phyloP scores from a whole-genome alignment of 2,888 invertebrate species.

The Volucella inanis region DNA sequence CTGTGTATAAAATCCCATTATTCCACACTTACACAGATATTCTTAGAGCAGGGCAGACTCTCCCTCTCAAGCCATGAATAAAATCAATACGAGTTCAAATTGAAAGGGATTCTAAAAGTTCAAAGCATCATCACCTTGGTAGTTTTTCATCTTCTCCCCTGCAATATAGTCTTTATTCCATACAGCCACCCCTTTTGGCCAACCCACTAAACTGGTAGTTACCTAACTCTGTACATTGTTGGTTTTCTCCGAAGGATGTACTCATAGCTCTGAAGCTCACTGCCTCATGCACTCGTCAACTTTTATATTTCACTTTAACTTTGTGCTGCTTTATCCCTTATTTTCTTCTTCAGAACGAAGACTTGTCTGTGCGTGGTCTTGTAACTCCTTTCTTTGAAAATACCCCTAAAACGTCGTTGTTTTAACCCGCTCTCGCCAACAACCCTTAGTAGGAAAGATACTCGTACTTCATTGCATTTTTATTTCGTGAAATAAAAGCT shows the following conservation, averaged over 20 bases:
- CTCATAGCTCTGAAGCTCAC: not conserved
- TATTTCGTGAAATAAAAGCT: slow-evolving; percentile 76
- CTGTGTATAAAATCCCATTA: slow-evolving; percentile 55
- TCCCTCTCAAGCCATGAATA: slow-evolving; percentile 53
- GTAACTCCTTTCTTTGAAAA: slow-evolving; percentile 7
- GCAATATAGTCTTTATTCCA: slow-evolving; percentile 48
- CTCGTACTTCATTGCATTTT: slow-evolving; percentile 81
- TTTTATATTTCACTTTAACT: slow-evolving; percentile 73
- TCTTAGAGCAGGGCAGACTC: not conserved
- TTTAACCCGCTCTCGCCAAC: slow-evolving; percentile 75
- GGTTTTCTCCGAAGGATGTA: slow-evolving; percentile 24
- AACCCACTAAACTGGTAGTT: too few relatives aligned
- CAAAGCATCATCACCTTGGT: slow-evolving; percentile 74
- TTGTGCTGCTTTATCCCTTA: slow-evolving; percentile 66
- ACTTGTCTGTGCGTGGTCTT: not conserved
- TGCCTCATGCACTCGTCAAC: slow-evolving; percentile 59
- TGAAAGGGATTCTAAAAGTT: slow-evolving; percentile 73
- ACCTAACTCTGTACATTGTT: not conserved
- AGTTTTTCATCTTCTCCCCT: slow-evolving; percentile 70
- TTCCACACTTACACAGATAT: slow-evolving; percentile 25
- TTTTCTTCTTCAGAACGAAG: slow-evolving; percentile 13
- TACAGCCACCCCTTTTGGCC: too few relatives aligned
- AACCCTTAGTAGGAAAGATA: too few relatives aligned
- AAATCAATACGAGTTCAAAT: slow-evolving; percentile 74
- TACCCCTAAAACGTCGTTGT: slow-evolving; percentile 56